phyloP scores from a whole-genome alignment of 2,888 invertebrate genomes.

The Hirtodrosophila confusa region DNA sequence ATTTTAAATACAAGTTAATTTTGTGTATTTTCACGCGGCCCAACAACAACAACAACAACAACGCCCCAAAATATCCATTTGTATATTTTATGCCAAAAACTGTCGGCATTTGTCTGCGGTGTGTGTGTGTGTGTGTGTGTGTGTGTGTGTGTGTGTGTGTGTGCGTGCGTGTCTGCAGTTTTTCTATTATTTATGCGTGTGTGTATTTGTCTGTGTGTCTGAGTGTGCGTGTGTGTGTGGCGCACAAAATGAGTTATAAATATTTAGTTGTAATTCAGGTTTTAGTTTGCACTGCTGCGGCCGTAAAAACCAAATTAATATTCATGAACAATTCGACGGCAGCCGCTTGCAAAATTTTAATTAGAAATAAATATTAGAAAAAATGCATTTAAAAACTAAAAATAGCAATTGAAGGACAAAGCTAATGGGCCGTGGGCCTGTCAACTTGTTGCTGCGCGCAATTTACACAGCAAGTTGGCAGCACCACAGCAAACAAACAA shows the following conservation, averaged over 20 bases:
- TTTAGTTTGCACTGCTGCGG: slow-evolving; percentile 59
- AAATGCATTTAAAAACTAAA: slow-evolving; percentile 9
- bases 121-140: slow-evolving; percentile 23
- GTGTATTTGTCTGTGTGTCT: slow-evolving; percentile 10
- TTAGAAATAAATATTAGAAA: slow-evolving; percentile 37
- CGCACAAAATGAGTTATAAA: slow-evolving; percentile 77
- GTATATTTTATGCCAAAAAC: slow-evolving; percentile 55
- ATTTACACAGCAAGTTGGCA: no score
- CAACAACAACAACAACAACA: slow-evolving; percentile 31
- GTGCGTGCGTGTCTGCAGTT: slow-evolving; percentile 30
- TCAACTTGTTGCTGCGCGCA: no score
- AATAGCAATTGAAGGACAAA: slow-evolving; percentile 15
- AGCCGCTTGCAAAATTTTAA: slow-evolving; percentile 38
- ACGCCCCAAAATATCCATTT: slow-evolving; percentile 50
- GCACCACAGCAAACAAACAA: no score
- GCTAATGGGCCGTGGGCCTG: no score
- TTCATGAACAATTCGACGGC: slow-evolving; percentile 58
- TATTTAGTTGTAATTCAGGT: slow-evolving; percentile 78
- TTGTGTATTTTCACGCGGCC: slow-evolving; percentile 70
- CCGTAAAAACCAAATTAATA: slow-evolving; percentile 72
- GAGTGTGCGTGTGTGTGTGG: slow-evolving; percentile 18
- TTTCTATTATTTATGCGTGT: slow-evolving; percentile 44
- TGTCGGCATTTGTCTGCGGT: slow-evolving; percentile 31
- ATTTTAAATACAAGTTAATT: slow-evolving; percentile 80
- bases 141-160: slow-evolving; percentile 21